Base-by-base conservation (phyloP, 1,140 invertebrate species). In the Hermatobates lingyangjiaoensis region DNA sequence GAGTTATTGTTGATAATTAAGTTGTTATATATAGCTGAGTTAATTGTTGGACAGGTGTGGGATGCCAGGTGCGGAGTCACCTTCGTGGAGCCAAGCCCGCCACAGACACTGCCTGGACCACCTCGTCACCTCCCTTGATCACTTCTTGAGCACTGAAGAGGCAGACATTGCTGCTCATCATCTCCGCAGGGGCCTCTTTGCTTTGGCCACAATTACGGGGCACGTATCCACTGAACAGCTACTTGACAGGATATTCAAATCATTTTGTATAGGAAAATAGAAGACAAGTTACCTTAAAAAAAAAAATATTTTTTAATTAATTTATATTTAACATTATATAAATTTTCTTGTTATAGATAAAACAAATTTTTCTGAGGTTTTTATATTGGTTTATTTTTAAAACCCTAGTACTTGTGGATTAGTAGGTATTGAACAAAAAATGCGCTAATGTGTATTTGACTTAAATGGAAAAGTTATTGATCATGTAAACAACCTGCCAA, bases 201-300 rank as follows among this genome's bases (percentile, higher is more conserved):
- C 79, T 62, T 62, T 89, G 38, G 83, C 81, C 24, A 76, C 77
- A 62, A 77, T 91, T 52, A 84, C 83, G 25, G 86, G 87, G 1
- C 70, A 75, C 60, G 73, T 87, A 49, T 77, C 73, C 42, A 76
- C 77, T 4, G 82, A 88, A 64, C 74, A 89, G 56, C 75, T 90
- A 60, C 67, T 90, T 30, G 81, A 89, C 72, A 73, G 86, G 39
- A 80, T 91, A 56, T 90, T 91, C 63, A 76, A 71, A 66, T 77
- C 84, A 53, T 90, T 87, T 74, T 91, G 87, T 71, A 86, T 91
- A 65, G 87, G 87, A 53, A 91, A 90, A 75, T 91, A 74, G 77
- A 63, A 52, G n/a, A n/a, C n/a, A n/a, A n/a, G n/a, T n/a, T n/a
- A n/a, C n/a, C n/a, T n/a, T n/a, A n/a, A n/a, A n/a, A n/a, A n/a